Base-by-base conservation (phyloP, 2,113 vertebrate species). In the Esox niger region DNA sequence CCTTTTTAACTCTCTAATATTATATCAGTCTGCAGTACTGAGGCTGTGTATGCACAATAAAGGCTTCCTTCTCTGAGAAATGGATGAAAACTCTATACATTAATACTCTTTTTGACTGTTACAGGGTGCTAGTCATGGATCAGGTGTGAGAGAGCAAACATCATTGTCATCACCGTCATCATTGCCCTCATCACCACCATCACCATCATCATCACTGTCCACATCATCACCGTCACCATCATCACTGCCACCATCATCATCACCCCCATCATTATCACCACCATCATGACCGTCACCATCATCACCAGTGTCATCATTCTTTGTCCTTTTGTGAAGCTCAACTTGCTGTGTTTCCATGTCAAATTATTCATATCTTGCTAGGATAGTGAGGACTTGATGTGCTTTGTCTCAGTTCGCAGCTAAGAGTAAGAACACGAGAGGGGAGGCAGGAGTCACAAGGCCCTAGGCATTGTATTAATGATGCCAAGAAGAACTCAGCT, bases 391-490 rank as follows among this genome's bases (percentile, higher is more conserved):
- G 55, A 82, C 43, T n/a, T n/a, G 35, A 13, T 38, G 69, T 73
- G 79, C 79, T 71, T 78, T 74, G 73, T 66, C 78, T 88, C 85
- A 88, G 82, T 81, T 86, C 85, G 77, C 73, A 70, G 47, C 79
- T 85, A 86, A 89, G 84, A 87, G 79, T 62, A 6, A 15, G 11
- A 3, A 74, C 60, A 47, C 73, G 71, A 68, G 64, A 20, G 64
- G 80, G 80, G 69, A 68, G 72, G 70, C 72, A 67, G 78, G 70
- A 80, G 82, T 64, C 58, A 69, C 7, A 46, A 69, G 76, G 79
- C 86, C 83, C 59, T 66, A 32, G 82, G 85, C 78, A 68, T 35
- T 68, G 72, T 66, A 73, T 64, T 38, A 38, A 38, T 38, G 35
- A 38, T 38, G 35, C 3, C 35, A 38, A 3, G 35, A 15, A 38